These are phyloP conservation scores for Xyliphius kryptos DNA, from an alignment of 2,113 vertebrate genomes.

Conservation along the genomic window DNA sequence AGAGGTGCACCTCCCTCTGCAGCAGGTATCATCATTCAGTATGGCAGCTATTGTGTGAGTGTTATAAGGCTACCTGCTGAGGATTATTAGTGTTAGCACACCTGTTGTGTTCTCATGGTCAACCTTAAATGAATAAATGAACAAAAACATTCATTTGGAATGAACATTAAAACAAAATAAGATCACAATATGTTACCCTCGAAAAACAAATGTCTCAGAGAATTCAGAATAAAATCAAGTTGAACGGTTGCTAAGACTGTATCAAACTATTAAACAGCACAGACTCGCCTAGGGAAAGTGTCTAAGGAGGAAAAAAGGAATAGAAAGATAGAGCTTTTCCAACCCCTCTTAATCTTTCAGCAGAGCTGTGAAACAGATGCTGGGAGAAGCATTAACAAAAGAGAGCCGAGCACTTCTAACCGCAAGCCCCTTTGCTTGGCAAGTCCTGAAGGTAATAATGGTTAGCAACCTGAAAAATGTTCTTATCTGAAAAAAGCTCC, in stretches of 20 bases:
- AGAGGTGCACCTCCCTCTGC: slow-evolving; percentile 38
- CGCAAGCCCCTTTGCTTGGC: slow-evolving; percentile 36
- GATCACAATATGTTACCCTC: too few relatives aligned
- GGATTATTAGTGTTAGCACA: slow-evolving; percentile 33
- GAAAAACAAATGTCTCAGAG: too few relatives aligned
- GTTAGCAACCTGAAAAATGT: slow-evolving; percentile 54
- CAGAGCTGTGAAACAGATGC: slow-evolving; percentile 45
- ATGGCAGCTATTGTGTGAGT: slow-evolving; percentile 38
- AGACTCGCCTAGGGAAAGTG: too few relatives aligned
- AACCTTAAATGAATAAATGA: too few relatives aligned
- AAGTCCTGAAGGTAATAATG: slow-evolving; percentile 51
- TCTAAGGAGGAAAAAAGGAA: slow-evolving; percentile 8
- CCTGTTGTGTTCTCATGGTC: too few relatives aligned
- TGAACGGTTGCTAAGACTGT: too few relatives aligned
- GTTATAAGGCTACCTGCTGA: slow-evolving; percentile 41
- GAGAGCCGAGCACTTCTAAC: slow-evolving; percentile 39
- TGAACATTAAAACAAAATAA: too few relatives aligned
- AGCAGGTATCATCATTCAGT: slow-evolving; percentile 45
- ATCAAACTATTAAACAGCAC: too few relatives aligned
- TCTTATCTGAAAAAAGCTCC: slow-evolving; percentile 52
- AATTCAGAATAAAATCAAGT: too few relatives aligned
- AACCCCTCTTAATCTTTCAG: slow-evolving; percentile 39
- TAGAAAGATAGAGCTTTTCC: slow-evolving; percentile 38
- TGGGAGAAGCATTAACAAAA: slow-evolving; percentile 47
- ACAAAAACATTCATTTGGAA: too few relatives aligned